These are phyloP conservation scores for Pristis pectinata DNA, from an alignment of 2,797 vertebrate species.

Conservation along the genomic window DNA sequence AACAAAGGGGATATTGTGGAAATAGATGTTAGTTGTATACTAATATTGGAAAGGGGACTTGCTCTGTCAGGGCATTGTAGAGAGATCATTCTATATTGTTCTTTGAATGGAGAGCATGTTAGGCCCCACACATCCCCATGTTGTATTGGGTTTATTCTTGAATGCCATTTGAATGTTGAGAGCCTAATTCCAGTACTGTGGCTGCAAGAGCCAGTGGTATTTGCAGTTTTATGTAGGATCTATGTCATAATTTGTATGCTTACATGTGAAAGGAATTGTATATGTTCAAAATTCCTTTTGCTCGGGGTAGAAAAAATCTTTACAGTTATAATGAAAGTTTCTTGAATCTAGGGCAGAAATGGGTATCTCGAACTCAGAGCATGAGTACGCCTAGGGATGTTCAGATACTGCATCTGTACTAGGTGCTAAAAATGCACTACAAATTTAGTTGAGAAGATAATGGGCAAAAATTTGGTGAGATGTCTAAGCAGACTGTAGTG, in stretches of 20 bases:
- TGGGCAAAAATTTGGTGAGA: background rate
- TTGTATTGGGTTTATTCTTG: background rate
- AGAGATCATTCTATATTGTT: background rate
- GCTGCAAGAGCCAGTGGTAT: background rate
- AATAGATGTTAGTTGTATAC: background rate
- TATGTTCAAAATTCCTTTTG: background rate
- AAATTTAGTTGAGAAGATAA: background rate
- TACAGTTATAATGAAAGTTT: background rate
- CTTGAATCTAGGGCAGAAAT: background rate
- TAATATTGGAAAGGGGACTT: background rate
- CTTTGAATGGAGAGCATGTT: background rate
- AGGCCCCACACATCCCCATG: no score
- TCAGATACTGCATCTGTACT: background rate
- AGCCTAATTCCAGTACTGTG: background rate
- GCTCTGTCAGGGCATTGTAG: background rate
- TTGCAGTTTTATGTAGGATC: background rate
- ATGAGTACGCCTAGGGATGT: background rate
- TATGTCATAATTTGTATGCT: background rate
- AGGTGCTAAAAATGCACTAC: background rate
- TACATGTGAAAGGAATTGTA: constrained; percentile 1
- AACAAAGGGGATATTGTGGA: background rate
- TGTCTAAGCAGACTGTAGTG: background rate
- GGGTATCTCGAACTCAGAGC: no score
- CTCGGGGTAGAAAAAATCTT: background rate
- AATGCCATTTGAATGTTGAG: constrained; percentile 3